phyloP scores from a whole-genome alignment of 2,888 invertebrate genomes.

The Ornithoptera alexandrae region DNA sequence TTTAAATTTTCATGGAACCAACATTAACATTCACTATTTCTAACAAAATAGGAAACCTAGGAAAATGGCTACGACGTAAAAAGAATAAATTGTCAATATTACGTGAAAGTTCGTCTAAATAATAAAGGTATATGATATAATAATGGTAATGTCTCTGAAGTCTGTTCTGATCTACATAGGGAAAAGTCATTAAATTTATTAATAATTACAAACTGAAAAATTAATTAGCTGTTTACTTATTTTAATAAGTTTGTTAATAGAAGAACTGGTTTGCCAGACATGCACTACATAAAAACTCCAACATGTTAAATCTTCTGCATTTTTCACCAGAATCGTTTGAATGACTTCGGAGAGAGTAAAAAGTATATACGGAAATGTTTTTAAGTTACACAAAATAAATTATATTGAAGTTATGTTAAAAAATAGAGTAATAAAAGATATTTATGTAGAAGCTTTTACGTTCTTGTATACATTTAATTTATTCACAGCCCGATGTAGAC shows the following conservation, averaged over 20 bases:
- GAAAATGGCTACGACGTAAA: background rate
- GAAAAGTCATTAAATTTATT: too few relatives aligned
- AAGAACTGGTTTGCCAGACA: too few relatives aligned
- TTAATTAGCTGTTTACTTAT: background rate
- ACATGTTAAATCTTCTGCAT: too few relatives aligned
- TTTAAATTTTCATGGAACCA: too few relatives aligned
- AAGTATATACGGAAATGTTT: background rate
- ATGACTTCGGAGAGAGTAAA: background rate
- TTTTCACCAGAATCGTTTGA: too few relatives aligned
- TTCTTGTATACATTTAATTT: constrained; percentile 43
- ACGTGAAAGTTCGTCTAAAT: background rate
- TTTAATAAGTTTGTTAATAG: too few relatives aligned
- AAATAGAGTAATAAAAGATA: background rate
- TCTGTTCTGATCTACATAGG: background rate
- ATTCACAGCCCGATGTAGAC: constrained; percentile 45
- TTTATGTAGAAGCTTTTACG: background rate
- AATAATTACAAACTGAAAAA: background rate
- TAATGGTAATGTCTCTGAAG: background rate
- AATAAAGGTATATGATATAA: background rate
- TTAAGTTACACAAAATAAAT: background rate
- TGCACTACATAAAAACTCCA: too few relatives aligned
- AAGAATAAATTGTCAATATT: background rate
- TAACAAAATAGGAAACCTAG: too few relatives aligned
- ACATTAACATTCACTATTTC: too few relatives aligned
- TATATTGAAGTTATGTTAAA: background rate